Percentiles rank a stretch among this genome's conserved stretches.
phyloP scores from a whole-genome alignment of 2,113 vertebrate genomes.

The Prunella fulvescens region DNA sequence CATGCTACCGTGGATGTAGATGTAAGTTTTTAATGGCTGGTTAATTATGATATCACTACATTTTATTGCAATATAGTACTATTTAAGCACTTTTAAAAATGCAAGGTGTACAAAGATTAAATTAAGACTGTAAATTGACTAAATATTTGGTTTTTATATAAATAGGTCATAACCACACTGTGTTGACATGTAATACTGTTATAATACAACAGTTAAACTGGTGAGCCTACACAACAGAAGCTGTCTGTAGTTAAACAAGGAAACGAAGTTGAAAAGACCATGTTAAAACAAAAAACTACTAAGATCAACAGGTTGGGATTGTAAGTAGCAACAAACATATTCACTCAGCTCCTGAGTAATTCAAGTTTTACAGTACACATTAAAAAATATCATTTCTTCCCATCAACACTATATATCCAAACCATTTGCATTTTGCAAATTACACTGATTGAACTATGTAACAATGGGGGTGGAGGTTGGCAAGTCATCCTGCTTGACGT shows the following conservation, averaged over 20 bases:
- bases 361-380: conserved; percentile 83
- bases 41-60: conserved; percentile 86
- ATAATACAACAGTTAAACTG: conserved; percentile 86
- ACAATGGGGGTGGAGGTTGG: conserved; percentile 71
- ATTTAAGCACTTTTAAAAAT: conserved; percentile 88
- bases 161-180: conserved; percentile 90
- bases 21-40: conserved; percentile 84
- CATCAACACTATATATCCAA: conserved; percentile 82
- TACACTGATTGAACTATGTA: conserved; percentile 80
- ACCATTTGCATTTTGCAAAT: conserved; percentile 79
- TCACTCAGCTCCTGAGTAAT: conserved; percentile 86
- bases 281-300: conserved; percentile 81
- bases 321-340: conserved; percentile 81
- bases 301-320: conserved; percentile 80
- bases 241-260: conserved; percentile 79
- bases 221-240: conserved; percentile 82
- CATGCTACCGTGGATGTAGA: conserved; percentile 65
- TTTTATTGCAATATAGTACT: conserved; percentile 87
- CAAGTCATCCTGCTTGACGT: conserved; percentile 71
- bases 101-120: conserved; percentile 86
- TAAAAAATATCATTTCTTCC: conserved; percentile 81
- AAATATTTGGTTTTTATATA: conserved; percentile 95
- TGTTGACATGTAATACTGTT: conserved; percentile 89
- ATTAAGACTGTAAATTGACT: conserved; percentile 88
- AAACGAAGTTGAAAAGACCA: conserved; percentile 80